A percentile compares a stretch with the other conserved stretches of the same genome.
phyloP scores from a whole-genome alignment of 2,888 invertebrate genomes.

The Argyra leucocephala region DNA sequence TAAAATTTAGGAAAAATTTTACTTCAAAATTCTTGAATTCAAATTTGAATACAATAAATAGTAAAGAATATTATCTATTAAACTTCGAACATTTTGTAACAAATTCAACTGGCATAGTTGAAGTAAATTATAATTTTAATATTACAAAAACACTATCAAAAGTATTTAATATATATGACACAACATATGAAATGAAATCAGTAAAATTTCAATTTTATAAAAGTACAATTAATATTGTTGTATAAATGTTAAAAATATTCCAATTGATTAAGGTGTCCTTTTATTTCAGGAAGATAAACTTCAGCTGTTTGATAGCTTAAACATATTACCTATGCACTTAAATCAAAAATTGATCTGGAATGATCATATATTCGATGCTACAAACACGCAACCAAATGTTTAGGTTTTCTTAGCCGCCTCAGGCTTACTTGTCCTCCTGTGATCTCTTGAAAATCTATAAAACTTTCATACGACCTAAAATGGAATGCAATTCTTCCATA shows the following conservation, averaged over 20 bases:
- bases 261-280: not conserved
- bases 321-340: too few species aligned
- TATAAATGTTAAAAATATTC: not conserved
- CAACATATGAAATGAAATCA: not conserved
- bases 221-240: not conserved
- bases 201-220: not conserved
- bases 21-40: not conserved
- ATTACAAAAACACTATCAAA: not conserved
- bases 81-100: not conserved
- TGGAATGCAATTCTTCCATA: too few species aligned
- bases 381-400: too few species aligned
- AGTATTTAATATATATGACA: not conserved
- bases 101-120: not conserved
- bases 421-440: too few species aligned
- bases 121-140: not conserved
- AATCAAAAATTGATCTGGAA: too few species aligned
- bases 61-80: not conserved
- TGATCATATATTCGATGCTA: too few species aligned
- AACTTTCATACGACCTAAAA: too few species aligned
- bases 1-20: not conserved
- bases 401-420: too few species aligned
- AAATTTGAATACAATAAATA: not conserved
- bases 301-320: too few species aligned
- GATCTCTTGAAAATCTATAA: too few species aligned
- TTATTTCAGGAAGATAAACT: not conserved